phyloP scores from a whole-genome alignment of 2,113 vertebrate genomes.

The Callaeas wilsoni region DNA sequence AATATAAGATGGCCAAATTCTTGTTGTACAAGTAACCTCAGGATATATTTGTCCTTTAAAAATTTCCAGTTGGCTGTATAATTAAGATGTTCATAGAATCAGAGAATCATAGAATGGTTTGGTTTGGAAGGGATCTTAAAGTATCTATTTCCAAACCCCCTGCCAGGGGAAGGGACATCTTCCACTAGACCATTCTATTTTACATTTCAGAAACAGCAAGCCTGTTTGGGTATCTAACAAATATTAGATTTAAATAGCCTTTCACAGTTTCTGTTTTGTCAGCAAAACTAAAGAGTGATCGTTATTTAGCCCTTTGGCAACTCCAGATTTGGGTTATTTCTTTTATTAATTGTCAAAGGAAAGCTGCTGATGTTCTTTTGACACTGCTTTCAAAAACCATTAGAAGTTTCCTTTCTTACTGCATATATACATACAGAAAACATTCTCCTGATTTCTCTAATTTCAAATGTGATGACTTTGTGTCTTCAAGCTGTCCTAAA shows the following conservation, averaged over 20 bases:
- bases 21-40: background rate
- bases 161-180: background rate
- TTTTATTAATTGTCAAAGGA: background rate
- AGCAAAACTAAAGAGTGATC: background rate
- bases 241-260: background rate
- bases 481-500: background rate
- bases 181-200: background rate
- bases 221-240: background rate
- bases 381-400: background rate
- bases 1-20: background rate
- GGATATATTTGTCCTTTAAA: background rate
- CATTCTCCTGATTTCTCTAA: background rate
- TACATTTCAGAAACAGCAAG: background rate
- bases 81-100: background rate
- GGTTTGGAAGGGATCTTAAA: background rate
- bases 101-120: background rate
- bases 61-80: background rate
- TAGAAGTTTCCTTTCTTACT: background rate
- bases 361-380: background rate
- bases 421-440: background rate
- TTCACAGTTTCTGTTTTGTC: background rate
- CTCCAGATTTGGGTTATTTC: background rate
- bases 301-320: background rate
- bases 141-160: background rate
- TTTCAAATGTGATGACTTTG: background rate